Base-by-base conservation (phyloP, 2,797 vertebrate species). In the Amphiprion clarkii region DNA sequence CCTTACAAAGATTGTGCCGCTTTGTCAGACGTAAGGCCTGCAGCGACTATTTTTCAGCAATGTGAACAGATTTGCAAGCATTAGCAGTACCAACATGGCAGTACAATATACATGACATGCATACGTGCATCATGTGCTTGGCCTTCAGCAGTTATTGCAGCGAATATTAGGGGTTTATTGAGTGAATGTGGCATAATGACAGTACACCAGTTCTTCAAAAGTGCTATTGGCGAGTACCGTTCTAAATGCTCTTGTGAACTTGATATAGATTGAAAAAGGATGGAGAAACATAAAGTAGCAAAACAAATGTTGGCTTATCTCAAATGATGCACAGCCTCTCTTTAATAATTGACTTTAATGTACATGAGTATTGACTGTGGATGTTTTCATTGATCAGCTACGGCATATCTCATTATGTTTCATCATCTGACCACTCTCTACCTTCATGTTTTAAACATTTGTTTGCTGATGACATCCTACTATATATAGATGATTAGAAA, bases 321-420 rank as follows among this genome's bases (percentile, higher is more conserved):
- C 55, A 57, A 67, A 56, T 33, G 27, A 25, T 33, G 42, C 8
- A 19, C 4, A 21, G 14, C 7, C 16, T 7, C 23, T 52, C 9
- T 12, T 63, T 48, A 33, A 68, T 63, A 39, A 64, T 53, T 31
- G 4, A 79, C 53, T 36, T 62, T 21, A 58, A 63, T 74, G 33
- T 12, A 11, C 36, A 39, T 8, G 9, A 39, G 36, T 12, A 39
- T 52, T 60, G 67, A 71, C 16, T 49, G 56, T 71, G 21, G 12
- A 49, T 60, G 21, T 27, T 56, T 54, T 25, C 33, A 60, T 42
- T 25, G 57, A 60, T 42, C n/a, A 25, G 9, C 39, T 44, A 10
- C 56, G 44, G 13, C 23, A 39, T 25, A 60, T 42, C 39, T 58
- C 21, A 29, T 58, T 29, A 36, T 29, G 44, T 63, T 1, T 21